Conservation (phyloP, 2,113 vertebrate genomes). For the Polypterus bichir region DNA sequence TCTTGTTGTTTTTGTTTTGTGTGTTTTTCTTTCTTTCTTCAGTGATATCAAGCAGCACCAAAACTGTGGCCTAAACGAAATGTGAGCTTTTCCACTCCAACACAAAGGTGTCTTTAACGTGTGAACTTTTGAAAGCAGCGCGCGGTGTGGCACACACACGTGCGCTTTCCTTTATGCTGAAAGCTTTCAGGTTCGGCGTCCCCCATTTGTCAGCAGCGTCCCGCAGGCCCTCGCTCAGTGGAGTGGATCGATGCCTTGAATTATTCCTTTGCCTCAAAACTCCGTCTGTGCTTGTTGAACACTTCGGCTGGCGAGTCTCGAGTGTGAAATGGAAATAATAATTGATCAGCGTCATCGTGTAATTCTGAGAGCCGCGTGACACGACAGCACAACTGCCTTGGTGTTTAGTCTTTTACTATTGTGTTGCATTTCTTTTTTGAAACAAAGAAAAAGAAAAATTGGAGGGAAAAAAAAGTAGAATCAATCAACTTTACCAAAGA, state of each 20-base stretch:
- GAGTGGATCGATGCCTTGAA: neutral
- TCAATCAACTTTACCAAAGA: constrained; percentile 75
- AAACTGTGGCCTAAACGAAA: too few species aligned
- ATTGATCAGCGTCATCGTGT: too few species aligned
- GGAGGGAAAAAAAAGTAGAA: constrained; percentile 12
- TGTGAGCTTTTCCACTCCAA: too few species aligned
- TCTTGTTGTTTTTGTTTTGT: too few species aligned
- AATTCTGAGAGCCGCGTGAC: too few species aligned
- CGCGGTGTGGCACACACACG: too few species aligned
- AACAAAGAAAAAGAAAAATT: constrained; percentile 34
- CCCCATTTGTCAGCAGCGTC: neutral
- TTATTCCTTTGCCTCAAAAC: constrained; percentile 5
- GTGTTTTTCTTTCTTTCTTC: too few species aligned
- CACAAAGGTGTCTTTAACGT: too few species aligned
- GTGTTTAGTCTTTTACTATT: constrained; percentile 28
- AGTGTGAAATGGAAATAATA: constrained; percentile 1
- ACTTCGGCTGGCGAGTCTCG: constrained; percentile 21
- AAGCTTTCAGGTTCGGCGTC: neutral
- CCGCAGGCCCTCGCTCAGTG: constrained; percentile 2
- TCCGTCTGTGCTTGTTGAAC: neutral
- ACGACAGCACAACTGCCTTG: constrained; percentile 61
- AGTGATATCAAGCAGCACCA: too few species aligned
- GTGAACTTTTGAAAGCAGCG: too few species aligned
- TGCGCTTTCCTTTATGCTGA: neutral
- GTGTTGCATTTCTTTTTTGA: constrained; percentile 39